Base-by-base conservation (phyloP, 2,113 vertebrate species). In the Cyprichromis sp. region DNA sequence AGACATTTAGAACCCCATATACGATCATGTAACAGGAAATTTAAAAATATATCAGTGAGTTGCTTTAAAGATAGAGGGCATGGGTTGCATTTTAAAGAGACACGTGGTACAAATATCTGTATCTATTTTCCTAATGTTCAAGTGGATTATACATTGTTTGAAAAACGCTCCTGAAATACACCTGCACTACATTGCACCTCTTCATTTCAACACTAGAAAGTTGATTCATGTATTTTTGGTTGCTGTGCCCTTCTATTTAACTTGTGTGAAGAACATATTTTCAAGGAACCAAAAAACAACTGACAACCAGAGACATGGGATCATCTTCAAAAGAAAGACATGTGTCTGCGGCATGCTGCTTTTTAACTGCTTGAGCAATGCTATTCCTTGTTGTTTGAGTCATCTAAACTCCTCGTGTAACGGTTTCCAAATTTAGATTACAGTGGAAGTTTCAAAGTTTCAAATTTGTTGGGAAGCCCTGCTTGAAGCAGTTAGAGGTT, bases 301-400 rank as follows among this genome's bases (percentile, higher is more conserved):
- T 86, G 93, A 93, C 93, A 92, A 86, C 87, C 34, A n/a, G 88
- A 93, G 88, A 91, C 24, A 24, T 8, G 29, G 86, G 89, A 92
- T 94, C 92, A 59, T 93, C 88, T 95, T 95, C 87, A 93, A 94
- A 95, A 93, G 90, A 66, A 93, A 91, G 91, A 89, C 85, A 80
- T n/a, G 9, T 81, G 90, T 91, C 89, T 91, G 81, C 3, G 92
- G 86, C 88, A 93, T 88, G 84, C 84, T 81, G 93, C 87, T 85
- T 91, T 91, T 92, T 88, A 88, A 87, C 86, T 86, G 83, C 88
- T 83, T 79, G 63, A 89, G 87, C 86, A 55, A 88, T 84, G 86
- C 85, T 89, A 91, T 92, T 90, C 91, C 88, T 78, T 73, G 76
- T 85, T 21, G 84, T 93, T 86, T 85, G 84, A 92, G 81, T 93